Evolutionary conservation across 2,797 vertebrate species (phyloP).

Genomic region (Babyrousa celebensis): DNA sequence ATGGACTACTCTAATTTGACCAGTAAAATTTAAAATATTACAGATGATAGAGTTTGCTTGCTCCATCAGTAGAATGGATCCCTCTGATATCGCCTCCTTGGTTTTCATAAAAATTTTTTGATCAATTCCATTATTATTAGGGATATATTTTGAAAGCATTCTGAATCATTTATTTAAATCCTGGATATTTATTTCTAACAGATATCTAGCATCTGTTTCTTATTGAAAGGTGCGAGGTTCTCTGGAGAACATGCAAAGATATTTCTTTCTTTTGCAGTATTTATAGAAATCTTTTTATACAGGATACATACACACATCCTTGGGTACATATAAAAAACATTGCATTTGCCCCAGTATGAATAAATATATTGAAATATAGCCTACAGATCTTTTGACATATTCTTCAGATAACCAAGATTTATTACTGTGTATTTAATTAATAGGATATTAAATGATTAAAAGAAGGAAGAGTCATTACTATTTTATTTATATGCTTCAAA

Average conservation of each 20-base stretch:
- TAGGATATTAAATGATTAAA: not conserved
- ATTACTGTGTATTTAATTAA: constrained; percentile 46
- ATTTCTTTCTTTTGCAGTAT: constrained; percentile 56
- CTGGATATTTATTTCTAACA: constrained; percentile 48
- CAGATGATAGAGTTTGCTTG: constrained; percentile 59
- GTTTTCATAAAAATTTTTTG: not conserved
- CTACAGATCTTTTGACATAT: not conserved
- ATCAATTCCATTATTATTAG: constrained; percentile 49
- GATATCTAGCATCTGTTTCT: not conserved
- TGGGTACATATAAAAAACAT: not conserved
- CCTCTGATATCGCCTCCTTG: constrained; percentile 51
- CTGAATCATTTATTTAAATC: constrained; percentile 54
- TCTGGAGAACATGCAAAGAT: constrained; percentile 1
- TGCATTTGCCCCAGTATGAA: not conserved
- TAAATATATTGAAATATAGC: constrained; percentile 11
- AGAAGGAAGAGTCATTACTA: not conserved
- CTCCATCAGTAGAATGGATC: constrained; percentile 22
- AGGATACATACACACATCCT: not conserved
- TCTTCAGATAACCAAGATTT: not conserved
- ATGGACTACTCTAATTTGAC: constrained; percentile 62
- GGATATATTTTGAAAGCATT: constrained; percentile 71
- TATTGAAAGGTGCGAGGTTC: not conserved
- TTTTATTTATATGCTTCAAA: constrained; percentile 47
- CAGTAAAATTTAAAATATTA: constrained; percentile 68
- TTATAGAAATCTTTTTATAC: constrained; percentile 14